Conservation (phyloP, 2,797 vertebrate genomes). For the Trachops cirrhosus region DNA sequence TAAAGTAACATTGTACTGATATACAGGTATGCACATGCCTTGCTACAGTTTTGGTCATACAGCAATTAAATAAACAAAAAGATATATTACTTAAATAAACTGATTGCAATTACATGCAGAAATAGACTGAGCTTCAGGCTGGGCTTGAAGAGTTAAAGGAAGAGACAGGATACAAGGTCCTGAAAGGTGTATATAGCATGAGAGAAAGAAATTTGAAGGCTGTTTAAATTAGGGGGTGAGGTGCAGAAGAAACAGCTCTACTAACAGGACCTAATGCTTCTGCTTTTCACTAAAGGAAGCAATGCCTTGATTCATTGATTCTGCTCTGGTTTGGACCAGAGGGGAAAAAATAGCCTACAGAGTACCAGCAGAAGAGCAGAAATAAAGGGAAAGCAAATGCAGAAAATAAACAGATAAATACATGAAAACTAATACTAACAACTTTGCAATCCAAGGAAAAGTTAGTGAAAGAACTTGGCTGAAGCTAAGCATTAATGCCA, state of each 20-base stretch:
- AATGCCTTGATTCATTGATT: conserved; percentile 44
- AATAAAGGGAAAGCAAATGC: background rate
- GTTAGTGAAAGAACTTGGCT: background rate
- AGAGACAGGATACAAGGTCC: background rate
- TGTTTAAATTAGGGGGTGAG: conserved; percentile 24
- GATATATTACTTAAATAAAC: background rate
- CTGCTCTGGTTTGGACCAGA: background rate
- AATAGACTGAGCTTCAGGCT: background rate
- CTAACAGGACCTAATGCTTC: background rate
- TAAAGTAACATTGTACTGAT: background rate
- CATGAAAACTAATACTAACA: background rate
- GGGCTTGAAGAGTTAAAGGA: background rate
- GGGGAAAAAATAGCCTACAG: background rate
- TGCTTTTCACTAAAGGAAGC: conserved; percentile 16
- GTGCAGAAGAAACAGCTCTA: background rate
- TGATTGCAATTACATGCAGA: background rate
- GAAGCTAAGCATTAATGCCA: background rate
- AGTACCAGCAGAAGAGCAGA: background rate
- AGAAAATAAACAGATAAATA: conserved; percentile 3
- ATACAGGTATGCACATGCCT: background rate
- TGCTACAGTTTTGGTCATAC: background rate
- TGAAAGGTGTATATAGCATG: background rate
- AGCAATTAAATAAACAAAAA: background rate
- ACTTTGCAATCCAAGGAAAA: background rate
- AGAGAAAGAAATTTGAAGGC: background rate